Evolutionary conservation across 2,113 vertebrate genomes (phyloP), one percentile per base, ranked within the genome.

Genomic region (Thinocorus orbignyianus): DNA sequence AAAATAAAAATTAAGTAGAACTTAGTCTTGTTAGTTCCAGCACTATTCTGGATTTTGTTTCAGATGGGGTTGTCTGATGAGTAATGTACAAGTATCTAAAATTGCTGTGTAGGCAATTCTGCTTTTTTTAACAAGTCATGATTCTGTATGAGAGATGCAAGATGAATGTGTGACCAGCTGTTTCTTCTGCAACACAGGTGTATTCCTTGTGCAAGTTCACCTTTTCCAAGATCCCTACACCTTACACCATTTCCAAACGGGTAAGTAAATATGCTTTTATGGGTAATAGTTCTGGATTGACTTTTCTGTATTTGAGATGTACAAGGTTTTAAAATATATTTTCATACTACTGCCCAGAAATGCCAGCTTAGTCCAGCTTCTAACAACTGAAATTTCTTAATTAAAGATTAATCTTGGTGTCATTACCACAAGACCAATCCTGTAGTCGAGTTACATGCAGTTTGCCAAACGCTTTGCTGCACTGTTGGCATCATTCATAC

Each of bases 161-260:
- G 10, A 39, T 28, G 31, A 46, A 28, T 66, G 18, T 41, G 31
- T 94, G 46, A 94, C 79, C 31, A 72, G 24, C 62, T 90, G 22
- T 30, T 93, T 80, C 80, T 94, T 95, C 85, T 92, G 42, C 9
- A 55, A 64, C 54, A 23, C 91, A 99, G 99, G 99, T 99, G 5
- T 99, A 99, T 97, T 98, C 99, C 17, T 98, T 98, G 81, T 99
- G 99, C 97, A 99, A 99, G 97, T 99, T 99, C 98, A 98, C 97
- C 95, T 99, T 99, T 97, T 98, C 99, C 86, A 99, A 99, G 98
- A 99, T 99, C 90, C 99, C 98, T 41, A 99, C 99, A 64, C 99
- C 99, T 17, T 99, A 99, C 95, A 99, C 98, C 42, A 93, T 98
- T 62, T 99, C 98, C 91, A 99, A 99, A 98, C 97, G 99, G 99